Base-by-base conservation (phyloP, 2,888 invertebrate genomes). In the Pristionchus maxplancki region DNA sequence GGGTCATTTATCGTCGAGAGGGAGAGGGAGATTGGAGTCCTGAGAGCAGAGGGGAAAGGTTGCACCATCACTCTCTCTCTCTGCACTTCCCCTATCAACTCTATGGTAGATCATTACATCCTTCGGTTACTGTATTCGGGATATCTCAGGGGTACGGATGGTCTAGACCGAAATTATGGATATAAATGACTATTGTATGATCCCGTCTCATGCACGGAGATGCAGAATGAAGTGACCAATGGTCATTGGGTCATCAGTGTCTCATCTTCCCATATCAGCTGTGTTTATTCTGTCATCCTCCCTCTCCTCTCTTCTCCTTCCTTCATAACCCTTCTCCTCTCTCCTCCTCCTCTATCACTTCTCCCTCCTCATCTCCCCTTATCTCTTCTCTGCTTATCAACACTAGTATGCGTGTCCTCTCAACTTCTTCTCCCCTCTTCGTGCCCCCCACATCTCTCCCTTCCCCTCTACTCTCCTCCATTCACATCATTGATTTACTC, bases 261-360 rank as follows among this genome's bases (percentile, higher is more conserved):
- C 74, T 81, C 78, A 81, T 88, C 83, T 37, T 86, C 85, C 88
- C 58, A 74, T 84, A 74, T 89, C 84, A 48, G 82, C 89, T 28
- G 50, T 81, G 74, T 78, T 74, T 87, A 37, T 48, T 87, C 74
- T 87, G 13, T 62, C 11, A 58, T 6, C n/a, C 11, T 53, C 37
- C 37, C 17, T 78, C 78, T n/a, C 15, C 78, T 78, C 78, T 78
- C 78, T n/a, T 78, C 71, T 37, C 71, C 28, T 2, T 71, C 44
- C 44, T 50, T 48, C 48, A 71, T 48, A 44, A 31, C 50, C 48
- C 50, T 64, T 58, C 48, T 17, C 13, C 34, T 28, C 31, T 50
- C 44, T 53, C n/a, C 74, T 28, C 50, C 37, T 74, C 71, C 37
- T 53, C 87, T 37, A 31, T 50, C 71, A 87, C 28, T 87, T 78